These are phyloP conservation scores for Fratercula arctica DNA, from an alignment of 2,797 vertebrate species.

Conservation along the genomic window DNA sequence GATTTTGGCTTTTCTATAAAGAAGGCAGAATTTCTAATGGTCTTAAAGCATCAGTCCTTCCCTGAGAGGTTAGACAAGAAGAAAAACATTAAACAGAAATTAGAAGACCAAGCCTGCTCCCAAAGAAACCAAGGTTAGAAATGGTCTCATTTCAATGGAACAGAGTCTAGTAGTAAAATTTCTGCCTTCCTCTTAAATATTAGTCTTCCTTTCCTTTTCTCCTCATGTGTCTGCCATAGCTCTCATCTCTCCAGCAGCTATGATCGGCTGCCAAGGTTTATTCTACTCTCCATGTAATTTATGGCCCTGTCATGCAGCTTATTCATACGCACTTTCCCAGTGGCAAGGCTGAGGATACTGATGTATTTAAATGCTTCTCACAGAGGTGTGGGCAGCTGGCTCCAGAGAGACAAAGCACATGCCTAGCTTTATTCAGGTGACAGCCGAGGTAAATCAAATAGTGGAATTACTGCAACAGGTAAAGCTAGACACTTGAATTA, in stretches of 20 bases:
- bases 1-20: background rate
- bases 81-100: slow-evolving; percentile 24
- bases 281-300: slow-evolving; percentile 25
- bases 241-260: slow-evolving; percentile 21
- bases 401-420: background rate
- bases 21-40: background rate
- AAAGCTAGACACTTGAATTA: background rate
- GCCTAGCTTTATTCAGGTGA: background rate
- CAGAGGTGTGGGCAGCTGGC: accelerated
- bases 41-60: background rate
- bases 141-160: background rate
- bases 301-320: slow-evolving; percentile 32
- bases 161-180: background rate
- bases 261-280: slow-evolving; percentile 55
- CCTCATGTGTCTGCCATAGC: slow-evolving; percentile 36
- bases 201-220: slow-evolving; percentile 38
- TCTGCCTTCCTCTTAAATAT: slow-evolving; percentile 40
- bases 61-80: background rate
- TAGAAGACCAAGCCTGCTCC: background rate
- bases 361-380: background rate
- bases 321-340: slow-evolving; percentile 11
- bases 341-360: background rate
- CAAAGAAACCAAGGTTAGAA: slow-evolving; percentile 23
- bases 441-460: background rate
- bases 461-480: background rate